A percentile compares a stretch with the other conserved stretches of the same genome.
Evolutionary conservation across 2,113 vertebrate species (phyloP).

Genomic region (Larimichthys crocea): DNA sequence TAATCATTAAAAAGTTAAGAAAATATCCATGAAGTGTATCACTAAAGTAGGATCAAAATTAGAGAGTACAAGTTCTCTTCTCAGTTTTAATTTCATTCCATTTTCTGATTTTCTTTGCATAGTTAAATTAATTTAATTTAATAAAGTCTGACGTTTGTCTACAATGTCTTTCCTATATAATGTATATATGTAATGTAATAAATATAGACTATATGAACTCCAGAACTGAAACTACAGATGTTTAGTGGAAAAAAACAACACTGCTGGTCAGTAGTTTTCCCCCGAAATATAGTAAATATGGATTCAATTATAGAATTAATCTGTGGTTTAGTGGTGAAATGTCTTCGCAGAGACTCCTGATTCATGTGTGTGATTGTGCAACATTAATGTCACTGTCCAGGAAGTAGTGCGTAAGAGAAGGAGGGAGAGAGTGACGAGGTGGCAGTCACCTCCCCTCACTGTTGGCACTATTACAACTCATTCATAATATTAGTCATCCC

Average conservation of each 20-base stretch:
- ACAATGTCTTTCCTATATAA: not conserved
- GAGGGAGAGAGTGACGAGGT: conserved; percentile 14
- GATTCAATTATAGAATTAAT: not conserved
- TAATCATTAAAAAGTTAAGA: too few relatives aligned
- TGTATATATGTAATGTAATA: not conserved
- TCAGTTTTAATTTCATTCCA: too few relatives aligned
- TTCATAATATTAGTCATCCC: conserved; percentile 55
- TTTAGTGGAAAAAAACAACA: not conserved
- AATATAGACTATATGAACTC: not conserved
- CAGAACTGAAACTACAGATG: too few relatives aligned
- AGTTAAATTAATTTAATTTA: not conserved
- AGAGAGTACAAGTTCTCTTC: not conserved
- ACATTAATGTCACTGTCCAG: not conserved
- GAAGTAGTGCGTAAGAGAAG: conserved; percentile 22
- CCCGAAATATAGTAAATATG: conserved; percentile 14
- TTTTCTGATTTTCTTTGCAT: too few relatives aligned
- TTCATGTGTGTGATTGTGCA: conserved; percentile 17
- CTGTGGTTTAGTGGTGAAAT: not conserved
- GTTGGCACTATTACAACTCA: not conserved
- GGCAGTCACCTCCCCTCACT: not conserved
- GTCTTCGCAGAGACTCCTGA: not conserved
- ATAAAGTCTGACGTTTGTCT: not conserved
- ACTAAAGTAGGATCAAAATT: not conserved
- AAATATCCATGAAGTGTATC: not conserved
- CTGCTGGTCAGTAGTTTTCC: conserved; percentile 25